Evolutionary conservation across 2,113 vertebrate species (phyloP).

Genomic region (Kobus ellipsiprymnus): DNA sequence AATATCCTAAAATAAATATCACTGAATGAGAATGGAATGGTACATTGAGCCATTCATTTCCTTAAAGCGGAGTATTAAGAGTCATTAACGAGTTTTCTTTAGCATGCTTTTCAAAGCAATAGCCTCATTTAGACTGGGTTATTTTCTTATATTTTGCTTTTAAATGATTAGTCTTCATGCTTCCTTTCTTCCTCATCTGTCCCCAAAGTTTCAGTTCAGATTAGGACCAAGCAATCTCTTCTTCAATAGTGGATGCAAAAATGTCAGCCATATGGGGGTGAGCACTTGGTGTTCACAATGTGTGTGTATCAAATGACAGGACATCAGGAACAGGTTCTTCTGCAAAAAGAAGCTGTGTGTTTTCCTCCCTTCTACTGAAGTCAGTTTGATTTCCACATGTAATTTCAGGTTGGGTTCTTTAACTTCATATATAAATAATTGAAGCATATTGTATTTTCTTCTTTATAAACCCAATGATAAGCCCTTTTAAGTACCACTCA

Average conservation of each 20-base stretch:
- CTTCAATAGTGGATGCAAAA: neutral
- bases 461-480: constrained; percentile 48
- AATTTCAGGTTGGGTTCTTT: constrained; percentile 9
- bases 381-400: constrained; percentile 25
- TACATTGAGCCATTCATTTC: neutral
- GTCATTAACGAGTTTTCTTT: neutral
- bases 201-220: neutral
- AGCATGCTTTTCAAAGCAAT: neutral
- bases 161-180: neutral
- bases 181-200: constrained; percentile 20
- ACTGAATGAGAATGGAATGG: constrained; percentile 19
- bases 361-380: neutral
- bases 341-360: neutral
- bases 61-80: neutral
- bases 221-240: neutral
- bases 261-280: constrained; percentile 11
- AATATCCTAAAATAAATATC: constrained; percentile 60
- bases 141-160: constrained; percentile 15
- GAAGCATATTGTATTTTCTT: constrained; percentile 35
- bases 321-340: constrained; percentile 1
- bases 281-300: neutral
- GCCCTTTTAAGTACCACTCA: constrained; percentile 44
- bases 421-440: constrained; percentile 33
- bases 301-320: neutral
- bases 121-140: neutral